Evolutionary conservation across 2,113 vertebrate species (phyloP), one percentile per base, ranked within the genome.

Genomic region (Tamias sibiricus): DNA sequence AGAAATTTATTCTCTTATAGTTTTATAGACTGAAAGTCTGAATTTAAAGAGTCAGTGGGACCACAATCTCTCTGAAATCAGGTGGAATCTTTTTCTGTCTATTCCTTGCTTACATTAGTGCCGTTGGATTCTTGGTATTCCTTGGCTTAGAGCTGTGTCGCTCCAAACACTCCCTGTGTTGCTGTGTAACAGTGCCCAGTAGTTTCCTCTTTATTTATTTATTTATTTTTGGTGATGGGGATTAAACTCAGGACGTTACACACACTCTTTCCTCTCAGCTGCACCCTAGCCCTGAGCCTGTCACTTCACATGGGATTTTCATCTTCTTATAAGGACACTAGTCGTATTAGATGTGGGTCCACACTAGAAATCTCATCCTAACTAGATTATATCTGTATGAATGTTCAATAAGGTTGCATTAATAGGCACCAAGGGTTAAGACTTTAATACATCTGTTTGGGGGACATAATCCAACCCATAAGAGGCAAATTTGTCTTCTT

Each of bases 181-280:
- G 1, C 80, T 16, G 2, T 26, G 0, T 30, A 37, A 19, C 2
- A 4, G 49, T 3, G 3, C 79, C 80, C 30, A 16, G 8, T 52
- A 40, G 13, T 17, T 64, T n/a, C n/a, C n/a, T n/a, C n/a, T n/a
- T n/a, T n/a, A n/a, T n/a, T n/a, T n/a, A n/a, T n/a, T n/a, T n/a
- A n/a, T n/a, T n/a, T n/a, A n/a, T n/a, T n/a, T n/a, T n/a, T n/a
- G n/a, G n/a, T n/a, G n/a, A n/a, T n/a, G n/a, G n/a, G n/a, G n/a
- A 76, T 54, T 42, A 24, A 52, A 83, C 11, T 19, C 28, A 24
- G 42, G n/a, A 4, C 10, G 44, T 83, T 74, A 2, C 16, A 16
- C 37, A 79, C 35, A 7, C 1, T 3, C 13, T 42, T 14, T 35
- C 8, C 24, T 4, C 20, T 16, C 17, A 17, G 5, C 47, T 13